Evolutionary conservation across 2,797 vertebrate genomes (phyloP), one percentile per base, ranked within the genome.

Genomic region (Tangara arthus): DNA sequence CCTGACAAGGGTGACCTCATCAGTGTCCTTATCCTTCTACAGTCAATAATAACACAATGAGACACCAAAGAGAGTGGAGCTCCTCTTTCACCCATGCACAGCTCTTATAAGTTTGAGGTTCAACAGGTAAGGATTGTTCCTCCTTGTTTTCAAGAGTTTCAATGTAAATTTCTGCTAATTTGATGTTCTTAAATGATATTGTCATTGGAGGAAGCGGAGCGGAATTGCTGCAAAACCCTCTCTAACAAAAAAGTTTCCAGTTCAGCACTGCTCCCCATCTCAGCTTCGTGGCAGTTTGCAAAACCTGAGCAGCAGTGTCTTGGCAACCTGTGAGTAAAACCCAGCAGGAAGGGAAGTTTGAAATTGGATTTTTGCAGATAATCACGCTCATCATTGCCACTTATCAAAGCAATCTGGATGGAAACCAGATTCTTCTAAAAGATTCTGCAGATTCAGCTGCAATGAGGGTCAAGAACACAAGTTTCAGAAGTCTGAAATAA

Each of bases 191-290:
- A 34, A 57, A 32, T 34, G n/a, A 42, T 82, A 61, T 10, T 20
- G 11, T 26, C 26, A 12, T 18, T 41, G 15, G 11, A 27, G 11
- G 21, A 5, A 11, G 12, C 1, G 2, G 5, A 2, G 6, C 1
- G 1, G 42, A 60, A 59, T 79, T 63, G 22, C 50, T 56, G 26
- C 53, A 87, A 82, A 92, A 60, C 11, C 30, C 27, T 84, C 70
- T 56, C 85, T 50, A 52, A 32, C 18, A 50, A 32, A 18, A 16
- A 78, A 30, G 26, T 72, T 92, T 94, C 63, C 66, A 50, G 21
- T 22, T 35, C 56, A 42, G n/a, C 27, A 18, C 14, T 24, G 24
- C 12, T 79, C 55, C 12, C 30, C 8, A 2, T n/a, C 42, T 84
- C 84, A 22, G 15, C 66, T 87, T 82, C n/a, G 7, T 1, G 4